phyloP scores from a whole-genome alignment of 2,888 invertebrate species.

The Cacoxenus indagator region DNA sequence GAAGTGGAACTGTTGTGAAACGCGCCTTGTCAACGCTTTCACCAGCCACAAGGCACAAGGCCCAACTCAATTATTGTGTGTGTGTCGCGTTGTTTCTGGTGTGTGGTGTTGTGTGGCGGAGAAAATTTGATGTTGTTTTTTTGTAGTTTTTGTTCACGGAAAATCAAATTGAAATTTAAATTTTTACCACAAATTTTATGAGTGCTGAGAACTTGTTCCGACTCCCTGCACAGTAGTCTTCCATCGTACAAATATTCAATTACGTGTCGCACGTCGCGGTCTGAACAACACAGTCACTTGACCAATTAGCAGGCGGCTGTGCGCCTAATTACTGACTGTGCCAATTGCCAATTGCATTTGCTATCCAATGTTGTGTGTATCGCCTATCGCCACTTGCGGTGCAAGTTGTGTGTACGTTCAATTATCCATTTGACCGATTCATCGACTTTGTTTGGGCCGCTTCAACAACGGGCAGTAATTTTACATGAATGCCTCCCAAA shows the following conservation, averaged over 20 bases:
- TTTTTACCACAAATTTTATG: conserved; percentile 4
- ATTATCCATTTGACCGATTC: background rate
- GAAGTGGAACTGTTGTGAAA: too few relatives aligned
- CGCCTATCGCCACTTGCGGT: background rate
- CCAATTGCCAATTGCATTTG: background rate
- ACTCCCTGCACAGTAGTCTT: background rate
- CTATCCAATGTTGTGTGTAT: background rate
- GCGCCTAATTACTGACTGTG: background rate
- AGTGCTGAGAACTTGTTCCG: background rate
- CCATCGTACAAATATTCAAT: background rate
- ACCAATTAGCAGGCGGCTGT: background rate
- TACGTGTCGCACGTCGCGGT: background rate
- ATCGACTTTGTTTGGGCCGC: background rate
- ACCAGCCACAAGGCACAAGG: background rate
- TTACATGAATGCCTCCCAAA: conserved; percentile 1
- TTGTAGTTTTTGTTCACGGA: background rate
- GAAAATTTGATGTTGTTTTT: background rate
- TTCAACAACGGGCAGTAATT: background rate
- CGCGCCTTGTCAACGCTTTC: too few relatives aligned
- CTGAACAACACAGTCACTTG: background rate
- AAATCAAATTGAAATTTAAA: conserved; percentile 22
- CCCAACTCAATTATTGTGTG: conserved; percentile 1
- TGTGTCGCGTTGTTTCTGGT: background rate
- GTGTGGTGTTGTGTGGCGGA: background rate
- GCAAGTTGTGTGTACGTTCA: background rate